Conservation (phyloP, 92 coral and sea anemone genomes). For the Pocillopora meandrina region DNA sequence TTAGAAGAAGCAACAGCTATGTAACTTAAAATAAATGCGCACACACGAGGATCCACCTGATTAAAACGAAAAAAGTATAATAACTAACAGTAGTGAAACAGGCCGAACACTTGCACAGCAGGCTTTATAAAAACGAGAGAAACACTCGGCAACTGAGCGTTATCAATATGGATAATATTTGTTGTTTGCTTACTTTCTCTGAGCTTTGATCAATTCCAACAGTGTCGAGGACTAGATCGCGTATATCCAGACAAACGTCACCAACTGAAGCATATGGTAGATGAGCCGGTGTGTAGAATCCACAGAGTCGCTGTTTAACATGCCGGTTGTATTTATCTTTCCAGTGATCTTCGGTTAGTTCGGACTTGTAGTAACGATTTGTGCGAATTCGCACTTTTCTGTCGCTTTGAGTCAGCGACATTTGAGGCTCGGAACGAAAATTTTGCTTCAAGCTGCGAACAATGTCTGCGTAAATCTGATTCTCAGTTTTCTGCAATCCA, state of each 20-base stretch:
- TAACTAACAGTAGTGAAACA: too few species aligned
- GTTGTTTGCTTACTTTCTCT: conserved; percentile 8
- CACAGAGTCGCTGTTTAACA: conserved; percentile 66
- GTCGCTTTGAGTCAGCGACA: conserved; percentile 35
- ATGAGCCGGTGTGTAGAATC: conserved; percentile 92
- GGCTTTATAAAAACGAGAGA: too few species aligned
- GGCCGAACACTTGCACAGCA: too few species aligned
- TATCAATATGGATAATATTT: background rate
- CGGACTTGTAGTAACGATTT: conserved; percentile 76
- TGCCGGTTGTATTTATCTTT: conserved; percentile 73
- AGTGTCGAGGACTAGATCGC: conserved; percentile 78
- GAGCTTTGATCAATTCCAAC: conserved; percentile 50
- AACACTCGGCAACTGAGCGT: background rate
- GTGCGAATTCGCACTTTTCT: conserved; percentile 89
- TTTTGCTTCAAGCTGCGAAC: conserved; percentile 69
- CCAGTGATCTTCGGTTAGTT: conserved; percentile 70
- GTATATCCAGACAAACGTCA: conserved; percentile 74
- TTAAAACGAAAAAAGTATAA: too few species aligned
- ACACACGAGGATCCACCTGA: too few species aligned
- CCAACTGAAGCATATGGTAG: conserved; percentile 85
- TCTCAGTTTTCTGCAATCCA: conserved; percentile 48
- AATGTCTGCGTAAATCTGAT: conserved; percentile 74
- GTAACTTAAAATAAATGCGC: too few species aligned
- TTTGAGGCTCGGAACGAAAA: conserved; percentile 38
- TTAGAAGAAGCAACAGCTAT: too few species aligned